A percentile compares a stretch with the other conserved stretches of the same genome.
Conservation (phyloP, 2,797 vertebrate genomes). For the Halcyon badia region DNA sequence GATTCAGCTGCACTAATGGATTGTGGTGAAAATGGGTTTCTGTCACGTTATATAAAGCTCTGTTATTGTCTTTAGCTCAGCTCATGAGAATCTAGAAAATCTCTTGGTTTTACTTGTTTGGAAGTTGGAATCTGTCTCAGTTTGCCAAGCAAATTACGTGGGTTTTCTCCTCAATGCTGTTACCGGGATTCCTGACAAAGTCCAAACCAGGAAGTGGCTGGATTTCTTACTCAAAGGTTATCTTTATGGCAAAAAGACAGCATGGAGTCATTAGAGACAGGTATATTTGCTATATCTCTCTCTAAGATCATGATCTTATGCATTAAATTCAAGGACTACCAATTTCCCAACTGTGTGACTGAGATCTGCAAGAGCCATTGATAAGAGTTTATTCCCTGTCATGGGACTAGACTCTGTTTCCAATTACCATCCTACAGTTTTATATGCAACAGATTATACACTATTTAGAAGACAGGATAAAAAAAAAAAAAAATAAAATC, state of each 20-base stretch:
- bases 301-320: not conserved
- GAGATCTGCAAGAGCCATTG: slow-evolving; percentile 68
- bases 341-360: slow-evolving; percentile 24
- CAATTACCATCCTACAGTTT: slow-evolving; percentile 43
- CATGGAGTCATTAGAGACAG: slow-evolving; percentile 33
- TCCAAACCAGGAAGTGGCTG: slow-evolving; percentile 46
- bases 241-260: not conserved
- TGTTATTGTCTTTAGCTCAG: slow-evolving; percentile 53
- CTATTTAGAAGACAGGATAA: slow-evolving; percentile 18
- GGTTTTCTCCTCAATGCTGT: slow-evolving; percentile 28
- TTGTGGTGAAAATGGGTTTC: slow-evolving; percentile 24
- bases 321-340: slow-evolving; percentile 36
- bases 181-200: slow-evolving; percentile 44
- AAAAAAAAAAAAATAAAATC: not conserved
- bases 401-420: slow-evolving; percentile 33
- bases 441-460: slow-evolving; percentile 38
- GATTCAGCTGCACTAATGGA: slow-evolving; percentile 51
- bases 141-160: not conserved
- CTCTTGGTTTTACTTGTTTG: not conserved
- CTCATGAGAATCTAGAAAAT: slow-evolving; percentile 16
- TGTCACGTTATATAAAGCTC: not conserved
- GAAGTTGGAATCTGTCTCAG: not conserved
- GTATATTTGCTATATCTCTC: slow-evolving; percentile 7
- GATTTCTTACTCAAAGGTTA: slow-evolving; percentile 43
- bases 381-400: slow-evolving; percentile 63